A percentile compares a stretch with the other conserved stretches of the same genome.
Evolutionary conservation across 2,888 invertebrate genomes (phyloP).

Genomic region (Ennomos erosarius): DNA sequence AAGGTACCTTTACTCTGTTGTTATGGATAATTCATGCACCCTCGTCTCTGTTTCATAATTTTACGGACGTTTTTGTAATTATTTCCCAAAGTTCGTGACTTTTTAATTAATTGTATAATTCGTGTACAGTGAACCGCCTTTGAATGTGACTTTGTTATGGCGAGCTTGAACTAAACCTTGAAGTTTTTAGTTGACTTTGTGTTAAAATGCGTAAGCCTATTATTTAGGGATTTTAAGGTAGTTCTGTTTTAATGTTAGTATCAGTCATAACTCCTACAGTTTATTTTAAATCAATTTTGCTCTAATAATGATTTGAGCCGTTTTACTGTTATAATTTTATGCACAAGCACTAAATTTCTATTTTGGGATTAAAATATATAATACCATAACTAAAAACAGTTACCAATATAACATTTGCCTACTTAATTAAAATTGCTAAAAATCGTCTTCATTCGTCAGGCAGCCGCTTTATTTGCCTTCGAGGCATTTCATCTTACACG

Average conservation of each 20-base stretch:
- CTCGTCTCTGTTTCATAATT: conserved; percentile 70
- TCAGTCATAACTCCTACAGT: too few species aligned
- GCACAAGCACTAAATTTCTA: too few species aligned
- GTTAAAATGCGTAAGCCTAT: background rate
- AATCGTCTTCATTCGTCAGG: too few species aligned
- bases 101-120: conserved; percentile 41
- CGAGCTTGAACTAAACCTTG: conserved; percentile 23
- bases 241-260: too few species aligned
- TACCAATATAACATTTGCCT: too few species aligned
- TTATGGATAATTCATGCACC: conserved; percentile 85
- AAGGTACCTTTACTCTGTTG: conserved; percentile 70
- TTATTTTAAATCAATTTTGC: too few species aligned
- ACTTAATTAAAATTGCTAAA: too few species aligned
- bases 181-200: background rate
- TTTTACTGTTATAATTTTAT: too few species aligned
- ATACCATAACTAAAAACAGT: too few species aligned
- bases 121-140: conserved; percentile 39
- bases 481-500: conserved; percentile 14
- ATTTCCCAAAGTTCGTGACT: conserved; percentile 64
- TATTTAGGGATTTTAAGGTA: too few species aligned
- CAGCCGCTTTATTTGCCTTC: conserved; percentile 2
- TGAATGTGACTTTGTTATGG: conserved; percentile 30
- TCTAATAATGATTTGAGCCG: too few species aligned
- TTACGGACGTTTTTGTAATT: conserved; percentile 73
- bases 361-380: background rate